Conservation (phyloP, 53 echinoderm and acorn worm species). For the Zoroaster sp. region DNA sequence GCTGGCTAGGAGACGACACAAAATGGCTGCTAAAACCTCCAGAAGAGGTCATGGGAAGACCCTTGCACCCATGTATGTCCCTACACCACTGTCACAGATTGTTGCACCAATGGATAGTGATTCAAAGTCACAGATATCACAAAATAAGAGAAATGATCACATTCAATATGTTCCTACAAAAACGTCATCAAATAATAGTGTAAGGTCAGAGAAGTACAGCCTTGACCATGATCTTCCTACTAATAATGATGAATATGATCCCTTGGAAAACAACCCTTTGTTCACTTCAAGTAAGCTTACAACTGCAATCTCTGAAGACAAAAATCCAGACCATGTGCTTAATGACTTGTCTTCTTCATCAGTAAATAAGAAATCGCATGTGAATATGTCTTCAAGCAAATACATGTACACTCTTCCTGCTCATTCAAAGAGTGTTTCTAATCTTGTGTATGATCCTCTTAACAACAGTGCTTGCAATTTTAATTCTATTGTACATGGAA, state of each 20-base stretch:
- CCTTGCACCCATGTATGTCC: constrained; percentile 40
- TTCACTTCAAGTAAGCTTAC: background rate
- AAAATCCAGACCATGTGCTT: background rate
- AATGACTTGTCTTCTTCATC: background rate
- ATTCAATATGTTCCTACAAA: constrained; percentile 14
- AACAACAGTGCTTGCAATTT: background rate
- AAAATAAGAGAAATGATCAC: background rate
- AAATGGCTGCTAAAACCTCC: constrained; percentile 18
- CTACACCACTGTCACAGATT: constrained; percentile 63
- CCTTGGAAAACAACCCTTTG: constrained; percentile 11
- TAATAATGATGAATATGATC: constrained; percentile 58
- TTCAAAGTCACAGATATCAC: background rate
- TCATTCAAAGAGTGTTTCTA: background rate
- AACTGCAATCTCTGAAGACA: background rate
- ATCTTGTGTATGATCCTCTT: background rate
- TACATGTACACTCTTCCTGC: background rate
- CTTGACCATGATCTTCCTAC: background rate
- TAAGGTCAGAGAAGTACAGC: constrained; percentile 13
- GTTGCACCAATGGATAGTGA: background rate
- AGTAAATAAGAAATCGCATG: too few relatives aligned
- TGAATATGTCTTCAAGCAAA: background rate
- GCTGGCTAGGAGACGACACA: constrained; percentile 4
- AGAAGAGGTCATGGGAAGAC: background rate
- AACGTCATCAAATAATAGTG: background rate
- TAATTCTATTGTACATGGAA: background rate